These are phyloP conservation scores for Pterocles burchelli DNA, from an alignment of 2,113 vertebrate species.

Conservation along the genomic window DNA sequence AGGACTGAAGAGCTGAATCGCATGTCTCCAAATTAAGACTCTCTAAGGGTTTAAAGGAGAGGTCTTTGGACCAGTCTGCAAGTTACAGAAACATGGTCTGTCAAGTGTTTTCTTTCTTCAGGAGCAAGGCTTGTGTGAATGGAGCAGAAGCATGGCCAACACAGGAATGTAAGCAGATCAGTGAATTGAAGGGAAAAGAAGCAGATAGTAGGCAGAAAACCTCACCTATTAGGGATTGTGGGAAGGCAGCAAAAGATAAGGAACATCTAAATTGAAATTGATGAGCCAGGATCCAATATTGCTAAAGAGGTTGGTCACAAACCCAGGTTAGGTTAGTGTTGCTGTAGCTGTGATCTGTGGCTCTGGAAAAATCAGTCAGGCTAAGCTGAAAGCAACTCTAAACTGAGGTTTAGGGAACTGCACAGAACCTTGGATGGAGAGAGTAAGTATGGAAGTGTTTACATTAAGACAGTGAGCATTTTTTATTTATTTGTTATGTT, in stretches of 20 bases:
- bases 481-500: not conserved
- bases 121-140: not conserved
- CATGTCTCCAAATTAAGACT: not conserved
- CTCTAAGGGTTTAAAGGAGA: not conserved
- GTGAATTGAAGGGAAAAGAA: not conserved
- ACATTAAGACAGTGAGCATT: not conserved
- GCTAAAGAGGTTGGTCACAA: not conserved
- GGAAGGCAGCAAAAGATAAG: not conserved
- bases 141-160: not conserved
- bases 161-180: not conserved
- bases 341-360: not conserved
- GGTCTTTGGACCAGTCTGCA: not conserved
- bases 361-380: not conserved
- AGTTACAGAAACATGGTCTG: not conserved
- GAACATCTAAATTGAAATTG: not conserved
- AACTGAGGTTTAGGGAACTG: not conserved
- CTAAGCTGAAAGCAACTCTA: not conserved
- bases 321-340: accelerated
- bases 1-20: not conserved
- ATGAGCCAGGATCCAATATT: not conserved
- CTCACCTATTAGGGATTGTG: not conserved
- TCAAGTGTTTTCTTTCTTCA: not conserved
- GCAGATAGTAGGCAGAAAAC: not conserved
- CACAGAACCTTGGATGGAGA: not conserved
- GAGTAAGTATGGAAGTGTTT: not conserved